phyloP scores from a whole-genome alignment of 2,797 vertebrate species.

The Rhodeus uyekii region DNA sequence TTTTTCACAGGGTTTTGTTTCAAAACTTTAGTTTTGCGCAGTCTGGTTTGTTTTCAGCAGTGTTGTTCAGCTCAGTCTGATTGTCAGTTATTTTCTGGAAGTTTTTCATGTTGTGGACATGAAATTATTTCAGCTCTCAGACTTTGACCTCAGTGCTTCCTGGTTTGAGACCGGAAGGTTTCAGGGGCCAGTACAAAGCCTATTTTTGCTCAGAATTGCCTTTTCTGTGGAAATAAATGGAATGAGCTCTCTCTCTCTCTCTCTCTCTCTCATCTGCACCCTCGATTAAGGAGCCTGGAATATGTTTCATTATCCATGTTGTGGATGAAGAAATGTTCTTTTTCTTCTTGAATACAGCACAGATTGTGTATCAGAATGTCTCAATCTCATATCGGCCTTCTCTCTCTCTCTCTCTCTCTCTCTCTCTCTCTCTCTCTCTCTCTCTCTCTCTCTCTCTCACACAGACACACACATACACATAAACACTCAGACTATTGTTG shows the following conservation, averaged over 20 bases:
- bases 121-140: not conserved
- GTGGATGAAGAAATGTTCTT: not conserved
- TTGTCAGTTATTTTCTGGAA: not conserved
- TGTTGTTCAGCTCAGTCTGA: not conserved
- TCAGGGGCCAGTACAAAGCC: not conserved
- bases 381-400: not conserved
- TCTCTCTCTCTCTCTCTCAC: not conserved
- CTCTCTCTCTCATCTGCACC: not conserved
- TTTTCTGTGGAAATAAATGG: not conserved
- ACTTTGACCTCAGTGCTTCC: not conserved
- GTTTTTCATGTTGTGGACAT: not conserved
- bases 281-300: not conserved
- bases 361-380: not conserved
- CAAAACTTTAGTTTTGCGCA: not conserved
- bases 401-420: not conserved
- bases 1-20: not conserved
- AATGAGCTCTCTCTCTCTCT: not conserved
- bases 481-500: slow-evolving; percentile 35
- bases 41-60: not conserved
- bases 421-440: slow-evolving; percentile 3
- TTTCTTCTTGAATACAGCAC: not conserved
- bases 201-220: not conserved
- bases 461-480: not conserved
- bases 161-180: not conserved
- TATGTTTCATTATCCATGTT: not conserved